These are phyloP conservation scores for Limnephilus auricula DNA, from an alignment of 2,888 invertebrate genomes.

Conservation along the genomic window DNA sequence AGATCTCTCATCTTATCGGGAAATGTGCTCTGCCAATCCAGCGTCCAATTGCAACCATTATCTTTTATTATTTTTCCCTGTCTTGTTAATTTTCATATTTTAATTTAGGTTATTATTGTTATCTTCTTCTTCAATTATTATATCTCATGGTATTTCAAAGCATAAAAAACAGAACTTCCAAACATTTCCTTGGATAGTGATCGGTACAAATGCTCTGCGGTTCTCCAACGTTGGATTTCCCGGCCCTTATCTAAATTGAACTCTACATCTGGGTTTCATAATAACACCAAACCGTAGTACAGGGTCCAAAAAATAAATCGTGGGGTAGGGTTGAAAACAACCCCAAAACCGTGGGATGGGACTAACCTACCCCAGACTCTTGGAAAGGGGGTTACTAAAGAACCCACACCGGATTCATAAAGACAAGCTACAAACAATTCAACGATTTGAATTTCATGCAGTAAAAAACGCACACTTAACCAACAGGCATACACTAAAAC, in stretches of 20 bases:
- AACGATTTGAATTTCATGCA: not conserved
- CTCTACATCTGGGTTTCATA: not conserved
- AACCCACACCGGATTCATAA: not conserved
- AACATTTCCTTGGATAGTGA: not conserved
- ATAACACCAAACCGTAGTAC: not conserved
- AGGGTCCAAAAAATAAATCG: not conserved
- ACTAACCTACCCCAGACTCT: not conserved
- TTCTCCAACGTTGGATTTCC: not conserved
- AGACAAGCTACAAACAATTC: not conserved
- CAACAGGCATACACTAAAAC: not conserved
- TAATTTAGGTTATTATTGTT: no score
- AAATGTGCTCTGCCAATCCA: no score
- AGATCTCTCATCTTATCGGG: no score
- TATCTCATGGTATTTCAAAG: not conserved
- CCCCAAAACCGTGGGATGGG: not conserved
- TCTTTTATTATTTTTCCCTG: no score
- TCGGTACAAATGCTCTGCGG: slow-evolving; percentile 33
- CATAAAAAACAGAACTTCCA: not conserved
- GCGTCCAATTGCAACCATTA: no score
- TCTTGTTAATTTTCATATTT: no score
- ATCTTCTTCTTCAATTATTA: no score
- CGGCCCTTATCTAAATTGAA: slow-evolving; percentile 21
- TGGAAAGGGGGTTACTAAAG: not conserved
- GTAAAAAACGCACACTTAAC: not conserved
- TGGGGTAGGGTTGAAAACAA: not conserved